These are phyloP conservation scores for Monopis laevigella DNA, from an alignment of 2,888 invertebrate species.

Conservation along the genomic window DNA sequence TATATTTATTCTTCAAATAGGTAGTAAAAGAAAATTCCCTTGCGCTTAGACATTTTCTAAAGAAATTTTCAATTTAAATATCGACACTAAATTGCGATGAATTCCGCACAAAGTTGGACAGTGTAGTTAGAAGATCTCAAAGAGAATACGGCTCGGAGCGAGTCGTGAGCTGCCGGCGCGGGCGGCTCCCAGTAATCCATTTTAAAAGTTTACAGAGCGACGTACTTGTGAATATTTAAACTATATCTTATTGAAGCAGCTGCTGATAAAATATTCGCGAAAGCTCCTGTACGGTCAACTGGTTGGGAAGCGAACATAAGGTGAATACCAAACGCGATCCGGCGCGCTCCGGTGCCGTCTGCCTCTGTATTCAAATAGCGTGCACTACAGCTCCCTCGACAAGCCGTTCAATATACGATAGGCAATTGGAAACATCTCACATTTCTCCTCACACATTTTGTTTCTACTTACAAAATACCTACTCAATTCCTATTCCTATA, in stretches of 20 bases:
- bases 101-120: conserved; percentile 1
- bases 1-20: no score
- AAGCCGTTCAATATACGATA: conserved; percentile 7
- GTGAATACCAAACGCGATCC: conserved; percentile 14
- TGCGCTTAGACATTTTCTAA: not conserved
- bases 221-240: conserved; percentile 17
- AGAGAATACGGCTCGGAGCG: conserved; percentile 6
- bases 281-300: conserved; percentile 13
- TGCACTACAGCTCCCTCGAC: conserved; percentile 16
- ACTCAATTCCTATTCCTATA: no score
- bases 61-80: conserved; percentile 5
- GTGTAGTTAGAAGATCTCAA: conserved; percentile 5
- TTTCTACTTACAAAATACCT: no score
- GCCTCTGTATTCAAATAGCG: conserved; percentile 15
- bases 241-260: conserved; percentile 17
- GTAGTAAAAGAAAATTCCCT: no score
- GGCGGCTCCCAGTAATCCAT: conserved; percentile 13
- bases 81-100: not conserved
- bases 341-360: not conserved
- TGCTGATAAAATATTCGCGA: conserved; percentile 18
- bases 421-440: conserved; percentile 10
- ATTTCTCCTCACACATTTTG: no score
- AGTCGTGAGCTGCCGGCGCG: conserved; percentile 3
- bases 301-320: conserved; percentile 11
- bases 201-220: conserved; percentile 16